Base-by-base conservation (phyloP, 2,888 invertebrate species). In the Heliconius charithonia region DNA sequence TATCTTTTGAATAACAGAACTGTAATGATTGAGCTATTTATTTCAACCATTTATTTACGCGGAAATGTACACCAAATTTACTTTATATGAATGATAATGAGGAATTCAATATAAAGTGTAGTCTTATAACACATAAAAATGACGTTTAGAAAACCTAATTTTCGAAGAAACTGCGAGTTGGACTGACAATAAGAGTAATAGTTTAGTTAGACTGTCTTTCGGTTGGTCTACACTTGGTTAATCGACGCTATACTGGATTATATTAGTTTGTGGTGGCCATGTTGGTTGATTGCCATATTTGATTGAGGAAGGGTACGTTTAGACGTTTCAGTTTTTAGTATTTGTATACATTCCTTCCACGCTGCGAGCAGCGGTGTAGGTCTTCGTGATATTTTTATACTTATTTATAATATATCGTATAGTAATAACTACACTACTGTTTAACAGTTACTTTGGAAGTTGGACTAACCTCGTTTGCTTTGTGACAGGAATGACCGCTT, bases 391-490 rank as follows among this genome's bases (percentile, higher is more conserved):
- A 83, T 82, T 83, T 83, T 83, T 82, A 66, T 82, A 82, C 76
- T 79, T 79, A 75, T 81, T 79, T 81, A 81, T 81, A 69, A 77
- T 81, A 77, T 72, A 29, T 22, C 22, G 9, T n/a, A 66, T 69
- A 65, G 79, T 79, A 80, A 59, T 79, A 74, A 79, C 75, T 29
- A 56, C 32, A 59, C 19, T 59, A 32, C 56, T 59, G 59, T 72
- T 79, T 32, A 66, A 77, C 81, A 83, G 83, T 83, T 80, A 87
- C 87, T 87, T 87, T 88, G 80, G 87, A 87, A 92, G 92, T 84
- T 91, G 93, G 93, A 87, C 87, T 82, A 87, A 89, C 89, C 85
- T 88, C 86, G 82, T 83, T 83, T 90, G 86, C 76, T 77, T 80
- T 81, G 62, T 79, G 76, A 80, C 78, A 79, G 79, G 80, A 75